Percentiles rank a stretch among this genome's conserved stretches.
Evolutionary conservation across 2,888 invertebrate species (phyloP).

Genomic region (Podabrus alpinus): DNA sequence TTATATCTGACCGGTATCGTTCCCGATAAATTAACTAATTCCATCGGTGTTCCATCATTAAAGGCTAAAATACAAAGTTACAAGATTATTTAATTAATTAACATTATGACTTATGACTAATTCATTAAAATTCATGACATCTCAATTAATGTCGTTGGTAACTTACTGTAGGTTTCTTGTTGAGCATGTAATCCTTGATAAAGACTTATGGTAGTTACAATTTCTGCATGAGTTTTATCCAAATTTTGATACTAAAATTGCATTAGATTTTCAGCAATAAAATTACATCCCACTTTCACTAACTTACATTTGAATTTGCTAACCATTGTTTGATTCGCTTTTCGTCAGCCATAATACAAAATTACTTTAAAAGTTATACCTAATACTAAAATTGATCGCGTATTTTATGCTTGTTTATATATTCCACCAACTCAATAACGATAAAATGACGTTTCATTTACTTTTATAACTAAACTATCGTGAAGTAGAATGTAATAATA

Average conservation of each 20-base stretch:
- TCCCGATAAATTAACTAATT: constrained; percentile 83
- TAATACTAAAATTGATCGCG: not conserved
- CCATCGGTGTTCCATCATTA: constrained; percentile 82
- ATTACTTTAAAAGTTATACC: not conserved
- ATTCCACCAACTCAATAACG: not conserved
- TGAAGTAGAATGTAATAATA: not conserved
- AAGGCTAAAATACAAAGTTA: constrained; percentile 65
- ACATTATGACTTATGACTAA: constrained; percentile 1
- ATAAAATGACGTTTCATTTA: not conserved
- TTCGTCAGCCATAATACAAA: constrained; percentile 51
- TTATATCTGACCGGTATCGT: constrained; percentile 92
- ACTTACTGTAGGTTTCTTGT: constrained; percentile 72
- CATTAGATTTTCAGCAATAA: not conserved
- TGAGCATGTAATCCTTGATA: constrained; percentile 70
- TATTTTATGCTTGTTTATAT: not conserved
- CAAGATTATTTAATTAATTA: not conserved
- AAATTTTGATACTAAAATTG: constrained; percentile 71
- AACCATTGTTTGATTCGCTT: constrained; percentile 59
- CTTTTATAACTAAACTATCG: not conserved
- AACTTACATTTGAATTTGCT: constrained; percentile 53
- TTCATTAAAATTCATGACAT: not conserved
- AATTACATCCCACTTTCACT: constrained; percentile 29
- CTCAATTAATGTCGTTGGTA: not conserved
- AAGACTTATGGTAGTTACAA: constrained; percentile 64
- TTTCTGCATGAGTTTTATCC: constrained; percentile 69